Base-by-base conservation (phyloP, 2,797 vertebrate species). In the Garrulus glandarius region DNA sequence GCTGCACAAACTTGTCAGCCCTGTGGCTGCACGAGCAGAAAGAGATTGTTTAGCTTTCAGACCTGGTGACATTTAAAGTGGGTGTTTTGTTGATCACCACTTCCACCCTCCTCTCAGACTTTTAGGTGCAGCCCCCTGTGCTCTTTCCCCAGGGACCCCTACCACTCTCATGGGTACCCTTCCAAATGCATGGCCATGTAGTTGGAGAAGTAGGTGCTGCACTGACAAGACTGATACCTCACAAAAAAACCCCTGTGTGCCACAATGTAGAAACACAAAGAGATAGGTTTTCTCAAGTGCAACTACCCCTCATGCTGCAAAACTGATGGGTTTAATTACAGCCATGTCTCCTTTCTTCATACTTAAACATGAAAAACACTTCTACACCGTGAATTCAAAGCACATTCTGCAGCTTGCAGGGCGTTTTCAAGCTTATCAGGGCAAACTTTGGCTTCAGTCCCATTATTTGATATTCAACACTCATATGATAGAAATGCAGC, bases 21-120 rank as follows among this genome's bases (percentile, higher is more conserved):
- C 47, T 32, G 34, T 0, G 0, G 39, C 32, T 52, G 22, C 53
- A 71, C 0, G 0, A 57, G n/a, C 52, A 78, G 11, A 30, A 53
- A 56, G 52, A 60, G 5, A 6, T 11, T 14, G 15, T 39, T 60
- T 60, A 41, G 3, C 44, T 78, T 52, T 70, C 52, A 78, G 27
- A 75, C 8, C 26, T 34, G 13, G 30, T 64, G 61, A 60, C 53
- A 71, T 44, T 52, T 49, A 34, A 72, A 29, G 46, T 3, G 18
- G 13, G n/a, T 7, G 2, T 59, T 69, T 24, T 13, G 10, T 17
- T 3, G 1, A 64, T 15, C 32, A 43, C 24, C 19, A 16, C 30
- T 50, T 46, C 26, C 15, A 53, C 46, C 22, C 8, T 65, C 27
- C 53, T 65, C 39, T 72, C 34, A 78, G 52, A 9, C 10, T 60